A percentile compares a stretch with the other conserved stretches of the same genome.
Evolutionary conservation across 2,888 invertebrate genomes (phyloP).

Genomic region (Spicauda simplicius): DNA sequence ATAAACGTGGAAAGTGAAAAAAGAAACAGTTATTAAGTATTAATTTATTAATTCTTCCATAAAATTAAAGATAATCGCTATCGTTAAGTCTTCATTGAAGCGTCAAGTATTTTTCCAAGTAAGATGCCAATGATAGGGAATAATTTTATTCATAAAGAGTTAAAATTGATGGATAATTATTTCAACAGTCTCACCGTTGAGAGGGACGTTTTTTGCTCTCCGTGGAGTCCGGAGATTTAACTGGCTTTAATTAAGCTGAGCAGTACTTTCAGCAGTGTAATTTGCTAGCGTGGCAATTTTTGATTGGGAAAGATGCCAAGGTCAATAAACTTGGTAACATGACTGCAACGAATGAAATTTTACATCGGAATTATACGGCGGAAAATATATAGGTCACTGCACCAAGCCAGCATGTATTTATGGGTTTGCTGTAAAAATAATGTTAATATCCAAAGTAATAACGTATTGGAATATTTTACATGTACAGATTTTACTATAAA

Average conservation of each 20-base stretch:
- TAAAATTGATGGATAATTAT: slow-evolving; percentile 32
- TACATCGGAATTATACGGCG: slow-evolving; percentile 15
- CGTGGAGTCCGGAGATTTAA: slow-evolving; percentile 26
- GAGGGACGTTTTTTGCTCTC: slow-evolving; percentile 23
- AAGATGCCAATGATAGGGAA: neutral
- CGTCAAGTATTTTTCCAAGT: neutral
- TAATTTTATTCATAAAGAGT: slow-evolving; percentile 25
- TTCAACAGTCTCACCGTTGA: slow-evolving; percentile 16
- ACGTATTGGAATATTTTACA: neutral
- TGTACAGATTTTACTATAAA: no score
- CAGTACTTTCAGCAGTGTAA: slow-evolving; percentile 28
- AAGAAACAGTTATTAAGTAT: no score
- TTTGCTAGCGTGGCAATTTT: slow-evolving; percentile 33
- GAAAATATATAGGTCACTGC: slow-evolving; percentile 20
- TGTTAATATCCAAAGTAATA: neutral
- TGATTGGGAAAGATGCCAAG: slow-evolving; percentile 37
- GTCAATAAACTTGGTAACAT: slow-evolving; percentile 32
- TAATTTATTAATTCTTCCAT: no score
- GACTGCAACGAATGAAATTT: slow-evolving; percentile 32
- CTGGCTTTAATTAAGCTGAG: slow-evolving; percentile 35
- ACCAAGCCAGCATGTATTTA: neutral
- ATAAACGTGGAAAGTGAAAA: no score
- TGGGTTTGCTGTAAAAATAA: neutral
- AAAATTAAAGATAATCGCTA: no score
- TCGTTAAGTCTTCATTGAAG: no score